Percentiles rank a stretch among this genome's conserved stretches.
Evolutionary conservation across 2,113 vertebrate genomes (phyloP).

Genomic region (Anser brachyrhynchus): DNA sequence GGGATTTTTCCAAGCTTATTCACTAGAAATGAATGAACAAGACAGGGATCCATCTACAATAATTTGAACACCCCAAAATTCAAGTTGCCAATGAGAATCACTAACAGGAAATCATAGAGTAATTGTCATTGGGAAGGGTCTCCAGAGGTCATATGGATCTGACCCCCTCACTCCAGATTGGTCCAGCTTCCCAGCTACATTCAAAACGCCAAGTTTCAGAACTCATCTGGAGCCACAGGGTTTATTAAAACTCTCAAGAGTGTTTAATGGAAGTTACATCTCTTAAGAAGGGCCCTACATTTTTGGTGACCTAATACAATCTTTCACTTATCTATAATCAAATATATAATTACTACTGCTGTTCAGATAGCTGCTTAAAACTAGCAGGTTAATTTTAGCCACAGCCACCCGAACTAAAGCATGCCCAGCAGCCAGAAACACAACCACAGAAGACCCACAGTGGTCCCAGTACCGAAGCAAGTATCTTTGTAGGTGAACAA

Average conservation of each 20-base stretch:
- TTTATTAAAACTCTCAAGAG: not conserved
- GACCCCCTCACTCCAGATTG: not conserved
- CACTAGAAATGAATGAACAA: not conserved
- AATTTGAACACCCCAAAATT: not conserved
- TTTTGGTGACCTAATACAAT: not conserved
- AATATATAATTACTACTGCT: not conserved
- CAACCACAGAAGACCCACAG: not conserved
- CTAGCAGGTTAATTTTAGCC: constrained; percentile 30
- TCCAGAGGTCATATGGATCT: not conserved
- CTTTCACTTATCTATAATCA: constrained; percentile 27
- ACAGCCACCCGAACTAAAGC: not conserved
- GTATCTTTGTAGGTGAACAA: not conserved
- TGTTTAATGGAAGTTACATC: not conserved
- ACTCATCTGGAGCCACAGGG: not conserved
- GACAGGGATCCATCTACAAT: rapidly evolving
- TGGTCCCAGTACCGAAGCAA: not conserved
- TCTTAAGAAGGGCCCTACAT: not conserved
- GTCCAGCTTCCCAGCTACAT: not conserved
- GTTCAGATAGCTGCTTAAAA: constrained; percentile 32
- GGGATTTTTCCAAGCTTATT: not conserved
- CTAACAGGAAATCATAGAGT: not conserved
- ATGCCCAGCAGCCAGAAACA: not conserved
- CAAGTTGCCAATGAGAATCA: not conserved
- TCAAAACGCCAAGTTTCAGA: not conserved
- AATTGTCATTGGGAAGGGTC: not conserved